phyloP scores from a whole-genome alignment of 2,797 vertebrate species.

The Melanotaenia pygmaea region DNA sequence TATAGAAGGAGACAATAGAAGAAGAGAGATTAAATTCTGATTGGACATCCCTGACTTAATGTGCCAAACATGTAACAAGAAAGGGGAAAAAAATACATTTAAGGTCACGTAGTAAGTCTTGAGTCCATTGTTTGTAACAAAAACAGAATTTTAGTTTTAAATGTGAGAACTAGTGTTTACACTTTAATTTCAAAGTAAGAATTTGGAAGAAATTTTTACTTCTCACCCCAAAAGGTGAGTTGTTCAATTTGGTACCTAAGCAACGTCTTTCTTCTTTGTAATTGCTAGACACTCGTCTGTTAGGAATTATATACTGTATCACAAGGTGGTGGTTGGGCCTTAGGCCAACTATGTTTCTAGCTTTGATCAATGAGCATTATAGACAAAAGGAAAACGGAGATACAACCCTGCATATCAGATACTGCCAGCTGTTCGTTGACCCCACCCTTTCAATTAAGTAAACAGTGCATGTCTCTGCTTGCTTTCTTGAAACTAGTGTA shows the following conservation, averaged over 20 bases:
- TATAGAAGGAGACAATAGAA: background rate
- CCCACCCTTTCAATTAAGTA: constrained; percentile 42
- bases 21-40: background rate
- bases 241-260: background rate
- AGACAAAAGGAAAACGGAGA: constrained; percentile 11
- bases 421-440: constrained; percentile 30
- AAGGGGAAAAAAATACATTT: background rate
- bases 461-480: constrained; percentile 44
- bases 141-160: background rate
- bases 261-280: background rate
- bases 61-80: background rate
- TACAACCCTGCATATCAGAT: constrained; percentile 51
- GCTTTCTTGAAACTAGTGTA: constrained; percentile 32
- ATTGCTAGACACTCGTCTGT: background rate
- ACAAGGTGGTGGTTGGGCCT: background rate
- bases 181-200: background rate
- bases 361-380: constrained; percentile 5
- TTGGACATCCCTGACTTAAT: background rate
- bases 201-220: background rate
- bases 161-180: background rate
- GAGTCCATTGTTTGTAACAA: background rate
- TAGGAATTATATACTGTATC: background rate
- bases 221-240: background rate
- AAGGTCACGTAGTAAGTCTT: background rate
- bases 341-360: background rate